A percentile compares a stretch with the other conserved stretches of the same genome.
Conservation (phyloP, 2,888 invertebrate genomes). For the Calliphora vomitoria region DNA sequence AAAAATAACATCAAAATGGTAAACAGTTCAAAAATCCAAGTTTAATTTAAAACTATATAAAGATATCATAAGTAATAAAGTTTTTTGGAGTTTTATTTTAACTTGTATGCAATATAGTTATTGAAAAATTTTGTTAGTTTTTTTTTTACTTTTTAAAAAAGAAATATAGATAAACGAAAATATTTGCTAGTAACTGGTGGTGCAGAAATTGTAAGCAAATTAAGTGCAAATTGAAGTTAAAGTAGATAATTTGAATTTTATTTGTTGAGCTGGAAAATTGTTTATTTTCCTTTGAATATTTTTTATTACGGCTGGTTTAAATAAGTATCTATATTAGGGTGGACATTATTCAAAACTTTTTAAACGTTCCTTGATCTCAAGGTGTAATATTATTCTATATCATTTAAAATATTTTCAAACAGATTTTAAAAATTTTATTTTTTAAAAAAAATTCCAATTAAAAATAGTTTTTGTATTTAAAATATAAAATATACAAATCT, state of each 20-base stretch:
- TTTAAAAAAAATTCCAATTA: too few species aligned
- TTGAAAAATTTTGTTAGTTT: background rate
- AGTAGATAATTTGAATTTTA: background rate
- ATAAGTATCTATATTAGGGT: too few species aligned
- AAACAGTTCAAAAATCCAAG: background rate
- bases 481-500: too few species aligned
- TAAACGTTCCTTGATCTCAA: too few species aligned
- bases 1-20: background rate
- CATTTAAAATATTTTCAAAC: too few species aligned
- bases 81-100: background rate
- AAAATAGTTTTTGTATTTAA: too few species aligned
- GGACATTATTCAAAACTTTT: too few species aligned
- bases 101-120: conserved; percentile 31
- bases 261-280: background rate
- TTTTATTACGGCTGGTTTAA: too few species aligned
- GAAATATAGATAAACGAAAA: background rate
- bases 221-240: background rate
- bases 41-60: conserved; percentile 2
- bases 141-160: background rate
- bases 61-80: conserved; percentile 3
- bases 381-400: too few species aligned
- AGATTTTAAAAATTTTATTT: too few species aligned
- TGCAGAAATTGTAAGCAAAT: background rate
- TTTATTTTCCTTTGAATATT: too few species aligned
- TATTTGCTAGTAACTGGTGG: background rate